Evolutionary conservation across 2,797 vertebrate genomes (phyloP).

Genomic region (Sebastes dallii): DNA sequence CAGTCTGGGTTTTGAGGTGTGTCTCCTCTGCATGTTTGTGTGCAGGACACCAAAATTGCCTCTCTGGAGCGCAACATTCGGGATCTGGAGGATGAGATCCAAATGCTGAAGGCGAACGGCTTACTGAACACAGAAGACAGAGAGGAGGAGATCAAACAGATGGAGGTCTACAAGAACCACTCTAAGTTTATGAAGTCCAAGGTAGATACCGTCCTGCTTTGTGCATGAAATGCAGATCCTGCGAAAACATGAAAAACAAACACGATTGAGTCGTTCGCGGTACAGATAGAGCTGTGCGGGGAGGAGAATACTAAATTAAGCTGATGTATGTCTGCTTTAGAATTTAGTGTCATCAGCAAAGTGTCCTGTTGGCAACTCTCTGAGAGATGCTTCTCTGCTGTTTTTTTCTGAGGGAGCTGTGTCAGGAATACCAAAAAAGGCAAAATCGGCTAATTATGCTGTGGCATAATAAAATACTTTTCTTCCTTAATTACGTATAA

Average conservation of each 20-base stretch:
- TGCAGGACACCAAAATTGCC: conserved; percentile 97
- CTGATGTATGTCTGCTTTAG: conserved; percentile 39
- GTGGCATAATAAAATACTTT: background rate
- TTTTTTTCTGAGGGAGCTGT: conserved; percentile 1
- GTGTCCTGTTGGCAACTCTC: conserved; percentile 56
- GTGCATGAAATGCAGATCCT: conserved; percentile 23
- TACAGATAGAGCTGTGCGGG: background rate
- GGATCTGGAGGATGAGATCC: conserved; percentile 98
- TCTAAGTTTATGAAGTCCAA: conserved; percentile 99
- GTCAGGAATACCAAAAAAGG: conserved; percentile 6
- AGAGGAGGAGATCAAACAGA: conserved; percentile 98
- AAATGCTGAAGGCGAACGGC: conserved; percentile 96
- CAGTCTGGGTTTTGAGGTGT: conserved; percentile 65
- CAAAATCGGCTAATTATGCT: conserved; percentile 15
- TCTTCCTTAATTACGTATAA: background rate
- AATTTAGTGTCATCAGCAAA: conserved; percentile 56
- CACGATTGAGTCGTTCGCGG: background rate
- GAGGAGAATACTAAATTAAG: conserved; percentile 26
- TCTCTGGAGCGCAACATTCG: conserved; percentile 96
- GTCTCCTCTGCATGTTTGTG: conserved; percentile 69
- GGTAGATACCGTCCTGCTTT: conserved; percentile 75
- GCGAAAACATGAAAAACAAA: background rate
- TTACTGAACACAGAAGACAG: conserved; percentile 93
- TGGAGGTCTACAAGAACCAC: conserved; percentile 99
- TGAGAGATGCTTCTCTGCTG: conserved; percentile 27